Evolutionary conservation across 2,113 vertebrate species (phyloP), one percentile per base, ranked within the genome.

Genomic region (Seriola aureovittata): DNA sequence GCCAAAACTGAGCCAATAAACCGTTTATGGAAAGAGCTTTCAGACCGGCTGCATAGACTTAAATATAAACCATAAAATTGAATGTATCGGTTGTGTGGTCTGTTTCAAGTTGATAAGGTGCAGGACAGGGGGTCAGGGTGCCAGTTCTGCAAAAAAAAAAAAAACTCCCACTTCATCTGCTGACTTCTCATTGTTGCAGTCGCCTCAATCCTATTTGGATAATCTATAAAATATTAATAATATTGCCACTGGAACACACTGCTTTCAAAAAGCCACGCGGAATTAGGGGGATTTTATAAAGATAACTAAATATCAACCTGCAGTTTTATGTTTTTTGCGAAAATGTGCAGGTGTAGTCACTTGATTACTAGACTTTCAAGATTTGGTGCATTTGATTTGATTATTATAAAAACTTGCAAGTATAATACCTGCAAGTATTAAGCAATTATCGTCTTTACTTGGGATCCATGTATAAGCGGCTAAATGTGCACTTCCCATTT

Each of bases 51-150:
- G 68, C 75, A 48, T 40, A n/a, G 38, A 62, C 71, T 68, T 90
- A 80, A 83, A 86, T 78, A 87, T 83, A 78, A 88, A 90, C 46
- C 91, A 83, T 83, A 84, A 91, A 81, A 89, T 85, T 72, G 73
- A 72, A 67, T n/a, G 78, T 52, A 60, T 71, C 48, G 74, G 80
- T 50, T 29, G 25, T 67, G 79, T 16, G 64, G 86, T 88, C 54
- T 93, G 90, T 85, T 88, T 85, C 58, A 85, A 62, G 85, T 84
- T 79, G 93, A 93, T 90, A 93, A 90, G 89, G 63, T 63, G 25
- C 83, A 58, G 71, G 75, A 81, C 84, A 29, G 71, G 21, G 59
- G 65, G 71, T 73, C 77, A 75, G 23, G 59, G 46, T 82, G 57
- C 10, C n/a, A 55, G 55, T 46, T 76, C 60, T 75, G n/a, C 50